A percentile compares a stretch with the other conserved stretches of the same genome.
These are phyloP conservation scores for Passer montanus DNA, from an alignment of 2,113 vertebrate species.

Conservation along the genomic window DNA sequence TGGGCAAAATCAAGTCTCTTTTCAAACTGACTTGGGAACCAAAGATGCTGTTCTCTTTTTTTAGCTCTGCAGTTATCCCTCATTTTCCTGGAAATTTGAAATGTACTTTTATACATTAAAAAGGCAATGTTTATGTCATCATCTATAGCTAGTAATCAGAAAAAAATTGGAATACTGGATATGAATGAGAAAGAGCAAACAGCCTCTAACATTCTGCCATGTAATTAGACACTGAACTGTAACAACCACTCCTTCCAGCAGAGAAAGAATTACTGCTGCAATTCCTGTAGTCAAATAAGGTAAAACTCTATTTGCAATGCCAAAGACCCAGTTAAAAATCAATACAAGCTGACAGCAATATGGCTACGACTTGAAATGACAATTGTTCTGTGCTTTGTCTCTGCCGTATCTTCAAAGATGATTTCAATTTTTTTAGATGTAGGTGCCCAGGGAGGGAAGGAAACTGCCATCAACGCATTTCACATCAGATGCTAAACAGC, in stretches of 20 bases:
- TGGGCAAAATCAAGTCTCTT: neutral
- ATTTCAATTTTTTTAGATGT: slow-evolving; percentile 40
- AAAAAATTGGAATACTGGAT: neutral
- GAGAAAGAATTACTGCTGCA: neutral
- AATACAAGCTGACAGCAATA: neutral
- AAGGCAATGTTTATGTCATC: neutral
- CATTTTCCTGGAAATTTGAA: neutral
- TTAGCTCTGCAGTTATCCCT: neutral
- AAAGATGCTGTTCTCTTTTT: neutral
- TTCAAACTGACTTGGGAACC: neutral
- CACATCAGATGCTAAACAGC: slow-evolving; percentile 30
- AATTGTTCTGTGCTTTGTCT: slow-evolving; percentile 41
- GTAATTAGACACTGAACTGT: neutral
- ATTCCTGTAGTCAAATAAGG: neutral
- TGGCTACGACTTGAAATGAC: neutral
- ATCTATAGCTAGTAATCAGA: neutral
- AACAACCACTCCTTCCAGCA: neutral
- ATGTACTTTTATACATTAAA: neutral
- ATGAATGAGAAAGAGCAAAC: neutral
- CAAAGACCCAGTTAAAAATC: slow-evolving; percentile 28
- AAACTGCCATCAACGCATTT: neutral
- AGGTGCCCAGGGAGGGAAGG: slow-evolving; percentile 36
- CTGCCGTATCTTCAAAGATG: slow-evolving; percentile 16
- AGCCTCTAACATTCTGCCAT: neutral
- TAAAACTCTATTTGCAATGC: neutral